phyloP scores from a whole-genome alignment of 2,797 vertebrate genomes.

The Clamator glandarius region DNA sequence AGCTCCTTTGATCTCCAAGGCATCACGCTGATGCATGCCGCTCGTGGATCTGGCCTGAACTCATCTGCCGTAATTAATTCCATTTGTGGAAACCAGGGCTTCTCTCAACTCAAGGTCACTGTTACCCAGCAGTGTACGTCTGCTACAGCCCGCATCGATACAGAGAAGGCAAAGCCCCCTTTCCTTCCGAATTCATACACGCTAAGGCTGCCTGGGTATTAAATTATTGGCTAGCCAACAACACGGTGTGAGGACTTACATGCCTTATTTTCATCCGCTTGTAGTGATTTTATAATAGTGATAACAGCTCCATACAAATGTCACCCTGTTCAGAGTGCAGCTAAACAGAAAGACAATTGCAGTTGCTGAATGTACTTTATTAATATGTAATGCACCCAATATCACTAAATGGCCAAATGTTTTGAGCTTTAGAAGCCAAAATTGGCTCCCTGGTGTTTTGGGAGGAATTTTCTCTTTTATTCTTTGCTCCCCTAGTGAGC shows the following conservation, averaged over 20 bases:
- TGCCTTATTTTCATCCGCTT: not conserved
- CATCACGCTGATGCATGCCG: not conserved
- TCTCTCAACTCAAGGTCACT: constrained; percentile 37
- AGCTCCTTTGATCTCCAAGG: constrained; percentile 37
- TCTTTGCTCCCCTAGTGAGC: not conserved
- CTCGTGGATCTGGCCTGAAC: not conserved
- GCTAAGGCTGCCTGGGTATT: not conserved
- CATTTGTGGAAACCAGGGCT: constrained; percentile 32
- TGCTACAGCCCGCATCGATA: not conserved
- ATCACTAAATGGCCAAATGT: not conserved
- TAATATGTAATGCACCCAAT: not conserved
- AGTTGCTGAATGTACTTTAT: not conserved
- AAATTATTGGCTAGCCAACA: not conserved
- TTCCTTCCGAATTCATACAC: not conserved
- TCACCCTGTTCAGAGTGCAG: not conserved
- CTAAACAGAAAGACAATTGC: not conserved
- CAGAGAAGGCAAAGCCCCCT: not conserved
- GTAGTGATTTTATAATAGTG: not conserved
- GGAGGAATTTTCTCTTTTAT: not conserved
- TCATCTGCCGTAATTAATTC: constrained; percentile 37
- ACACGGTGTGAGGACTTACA: not conserved
- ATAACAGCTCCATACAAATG: not conserved
- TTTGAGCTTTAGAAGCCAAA: not conserved
- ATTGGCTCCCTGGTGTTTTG: not conserved
- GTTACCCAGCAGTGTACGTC: not conserved